Evolutionary conservation across 2,113 vertebrate species (phyloP), one percentile per base, ranked within the genome.

Genomic region (Cyprichromis sp.): DNA sequence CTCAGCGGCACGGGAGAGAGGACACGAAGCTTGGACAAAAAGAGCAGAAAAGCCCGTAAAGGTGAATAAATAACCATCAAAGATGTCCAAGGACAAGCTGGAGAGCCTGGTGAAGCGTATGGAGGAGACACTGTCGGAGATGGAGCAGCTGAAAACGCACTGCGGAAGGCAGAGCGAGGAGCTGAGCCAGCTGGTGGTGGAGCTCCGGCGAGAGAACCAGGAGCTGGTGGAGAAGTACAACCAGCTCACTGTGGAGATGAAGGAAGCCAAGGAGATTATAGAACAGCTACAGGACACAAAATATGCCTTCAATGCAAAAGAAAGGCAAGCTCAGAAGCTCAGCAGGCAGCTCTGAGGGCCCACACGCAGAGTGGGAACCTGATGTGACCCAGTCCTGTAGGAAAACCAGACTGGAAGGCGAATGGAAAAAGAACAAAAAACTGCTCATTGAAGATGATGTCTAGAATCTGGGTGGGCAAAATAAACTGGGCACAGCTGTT

Each of bases 321-420:
- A 97, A 54, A 89, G 97, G 47, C 98, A 98, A 95, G 98, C 97
- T 11, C 97, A 97, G 95, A 98, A 98, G 92, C 97, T 98, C 61
- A 97, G 96, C 89, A 92, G 97, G 38, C 97, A 98, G 84, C 96
- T 98, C 54, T 96, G 94, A 95, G 42, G 59, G 19, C 21, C 26
- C 8, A 6, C 2, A 1, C 6, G 47, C 5, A 52, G 16, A 13
- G 50, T 1, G 81, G 68, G 24, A 40, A 50, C 47, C 5, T 0
- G 79, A 88, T 7, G 54, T 21, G 80, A 84, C 26, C 59, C 31
- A 63, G 0, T 42, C 38, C 36, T 61, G 71, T 73, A 53, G 71
- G 17, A 10, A 47, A 80, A 81, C 9, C 61, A 17, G 40, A 76
- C 50, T 76, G 31, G 34, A 29, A 59, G 34, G n/a, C 4, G 2